These are phyloP conservation scores for Tyto alba DNA, from an alignment of 2,113 vertebrate species.

Conservation along the genomic window DNA sequence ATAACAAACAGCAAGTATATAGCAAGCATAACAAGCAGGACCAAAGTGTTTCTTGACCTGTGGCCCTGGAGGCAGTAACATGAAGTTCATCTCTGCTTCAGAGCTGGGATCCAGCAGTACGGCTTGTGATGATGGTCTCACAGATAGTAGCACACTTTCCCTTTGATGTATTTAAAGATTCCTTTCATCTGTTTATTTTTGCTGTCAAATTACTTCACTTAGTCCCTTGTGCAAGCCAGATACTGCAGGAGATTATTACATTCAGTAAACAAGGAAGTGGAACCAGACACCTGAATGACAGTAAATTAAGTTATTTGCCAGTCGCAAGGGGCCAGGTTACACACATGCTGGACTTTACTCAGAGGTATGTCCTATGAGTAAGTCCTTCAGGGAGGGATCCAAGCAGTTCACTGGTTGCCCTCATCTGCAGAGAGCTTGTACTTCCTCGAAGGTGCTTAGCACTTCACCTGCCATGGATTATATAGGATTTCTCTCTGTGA, in stretches of 20 bases:
- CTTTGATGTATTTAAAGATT: conserved; percentile 28
- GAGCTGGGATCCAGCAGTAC: background rate
- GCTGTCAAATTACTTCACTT: background rate
- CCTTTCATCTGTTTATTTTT: conserved; percentile 33
- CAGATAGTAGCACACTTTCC: background rate
- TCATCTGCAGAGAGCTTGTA: accelerated
- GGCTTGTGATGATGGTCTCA: background rate
- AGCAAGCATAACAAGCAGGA: background rate
- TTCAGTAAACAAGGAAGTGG: background rate
- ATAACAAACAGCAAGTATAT: background rate
- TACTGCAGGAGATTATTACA: background rate
- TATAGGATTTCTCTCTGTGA: accelerated
- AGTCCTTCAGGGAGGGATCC: background rate
- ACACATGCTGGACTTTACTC: background rate
- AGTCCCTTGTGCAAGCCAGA: background rate
- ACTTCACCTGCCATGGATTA: accelerated
- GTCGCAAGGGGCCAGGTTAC: background rate
- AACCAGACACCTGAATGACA: conserved; percentile 9
- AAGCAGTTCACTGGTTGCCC: accelerated
- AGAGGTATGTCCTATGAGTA: accelerated
- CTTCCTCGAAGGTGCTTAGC: background rate
- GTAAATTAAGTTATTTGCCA: background rate
- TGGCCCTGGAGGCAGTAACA: background rate
- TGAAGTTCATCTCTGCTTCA: background rate
- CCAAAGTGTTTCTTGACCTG: background rate